These are phyloP conservation scores for Oxyura jamaicensis DNA, from an alignment of 2,113 vertebrate species.

Conservation along the genomic window DNA sequence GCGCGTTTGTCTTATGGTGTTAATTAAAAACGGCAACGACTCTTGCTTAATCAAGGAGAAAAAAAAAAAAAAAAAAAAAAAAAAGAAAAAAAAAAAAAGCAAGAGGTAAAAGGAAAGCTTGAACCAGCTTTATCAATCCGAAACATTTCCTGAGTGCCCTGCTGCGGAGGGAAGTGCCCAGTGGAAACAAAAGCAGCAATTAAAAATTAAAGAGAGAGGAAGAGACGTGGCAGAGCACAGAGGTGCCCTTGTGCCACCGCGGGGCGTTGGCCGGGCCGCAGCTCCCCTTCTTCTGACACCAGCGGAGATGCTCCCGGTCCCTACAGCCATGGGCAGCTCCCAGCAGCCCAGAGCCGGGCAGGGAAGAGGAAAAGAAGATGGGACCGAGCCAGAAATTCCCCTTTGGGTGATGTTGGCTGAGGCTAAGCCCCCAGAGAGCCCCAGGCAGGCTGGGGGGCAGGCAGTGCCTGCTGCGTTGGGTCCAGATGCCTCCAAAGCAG, in stretches of 20 bases:
- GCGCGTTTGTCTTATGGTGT: background rate
- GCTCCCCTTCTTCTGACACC: background rate
- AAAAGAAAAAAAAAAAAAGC: background rate
- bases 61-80: background rate
- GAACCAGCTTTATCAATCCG: background rate
- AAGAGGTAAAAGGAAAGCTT: constrained; percentile 4
- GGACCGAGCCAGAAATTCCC: background rate
- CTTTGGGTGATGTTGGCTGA: background rate
- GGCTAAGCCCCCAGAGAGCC: background rate
- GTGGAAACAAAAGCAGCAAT: constrained; percentile 40
- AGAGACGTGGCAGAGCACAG: background rate
- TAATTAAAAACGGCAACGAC: constrained; percentile 15
- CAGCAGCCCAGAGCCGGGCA: background rate
- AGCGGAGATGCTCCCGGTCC: accelerated
- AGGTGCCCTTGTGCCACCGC: background rate
- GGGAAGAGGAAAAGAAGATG: background rate
- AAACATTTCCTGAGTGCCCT: background rate
- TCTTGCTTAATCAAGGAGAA: background rate
- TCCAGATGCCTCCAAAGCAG: background rate
- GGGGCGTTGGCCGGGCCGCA: background rate
- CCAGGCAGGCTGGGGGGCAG: accelerated
- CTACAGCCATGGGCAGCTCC: background rate
- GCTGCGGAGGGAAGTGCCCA: constrained; percentile 5
- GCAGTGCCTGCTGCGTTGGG: background rate
- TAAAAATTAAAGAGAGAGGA: constrained; percentile 12